These are phyloP conservation scores for Neoaliturus tenellus DNA, from an alignment of 2,888 invertebrate species.

Conservation along the genomic window DNA sequence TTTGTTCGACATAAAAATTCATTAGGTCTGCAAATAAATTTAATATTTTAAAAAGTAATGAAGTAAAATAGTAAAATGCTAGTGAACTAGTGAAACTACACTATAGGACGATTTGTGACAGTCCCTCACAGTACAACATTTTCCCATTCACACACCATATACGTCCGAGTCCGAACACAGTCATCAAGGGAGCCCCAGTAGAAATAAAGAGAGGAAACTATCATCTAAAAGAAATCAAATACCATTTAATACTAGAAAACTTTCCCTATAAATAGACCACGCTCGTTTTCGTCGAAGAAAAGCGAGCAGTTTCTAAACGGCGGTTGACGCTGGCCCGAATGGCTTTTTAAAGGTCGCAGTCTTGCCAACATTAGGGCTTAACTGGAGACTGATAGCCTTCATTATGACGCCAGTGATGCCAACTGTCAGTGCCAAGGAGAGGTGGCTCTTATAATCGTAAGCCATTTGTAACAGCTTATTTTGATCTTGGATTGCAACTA, in stretches of 20 bases:
- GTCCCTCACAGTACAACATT: too few relatives aligned
- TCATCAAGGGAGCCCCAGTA: too few relatives aligned
- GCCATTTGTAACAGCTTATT: not conserved
- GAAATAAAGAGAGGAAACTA: not conserved
- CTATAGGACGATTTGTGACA: too few relatives aligned
- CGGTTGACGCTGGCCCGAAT: slow-evolving; percentile 21
- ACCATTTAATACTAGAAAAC: not conserved
- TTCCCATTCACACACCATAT: too few relatives aligned
- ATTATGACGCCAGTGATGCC: slow-evolving; percentile 9
- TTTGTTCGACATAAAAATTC: too few relatives aligned
- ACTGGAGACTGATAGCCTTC: slow-evolving; percentile 32
- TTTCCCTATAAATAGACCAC: slow-evolving; percentile 26
- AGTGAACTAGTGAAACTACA: too few relatives aligned
- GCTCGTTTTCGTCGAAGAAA: not conserved
- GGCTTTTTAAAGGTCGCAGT: slow-evolving; percentile 46
- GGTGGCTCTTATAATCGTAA: not conserved
- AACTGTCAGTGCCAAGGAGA: not conserved
- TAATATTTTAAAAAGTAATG: too few relatives aligned
- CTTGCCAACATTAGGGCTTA: slow-evolving; percentile 9
- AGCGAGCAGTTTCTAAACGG: slow-evolving; percentile 32
- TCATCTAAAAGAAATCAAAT: slow-evolving; percentile 20
- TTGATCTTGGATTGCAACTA: too few relatives aligned
- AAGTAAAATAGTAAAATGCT: too few relatives aligned
- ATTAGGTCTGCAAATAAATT: too few relatives aligned
- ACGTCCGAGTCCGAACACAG: too few relatives aligned